These are phyloP conservation scores for Austrofundulus limnaeus DNA, from an alignment of 2,113 vertebrate species.

Conservation along the genomic window DNA sequence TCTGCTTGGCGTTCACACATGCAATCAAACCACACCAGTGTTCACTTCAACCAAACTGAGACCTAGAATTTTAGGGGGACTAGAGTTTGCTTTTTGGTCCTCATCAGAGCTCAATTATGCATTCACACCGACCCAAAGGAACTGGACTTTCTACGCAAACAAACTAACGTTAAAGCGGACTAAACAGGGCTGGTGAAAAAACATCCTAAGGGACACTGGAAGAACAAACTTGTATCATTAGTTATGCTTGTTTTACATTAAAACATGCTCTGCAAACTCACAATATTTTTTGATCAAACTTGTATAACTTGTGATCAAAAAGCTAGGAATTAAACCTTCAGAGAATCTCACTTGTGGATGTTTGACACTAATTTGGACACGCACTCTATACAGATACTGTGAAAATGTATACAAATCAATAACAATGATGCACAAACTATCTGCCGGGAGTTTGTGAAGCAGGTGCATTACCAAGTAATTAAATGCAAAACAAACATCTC, in stretches of 20 bases:
- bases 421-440: neutral
- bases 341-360: neutral
- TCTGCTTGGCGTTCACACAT: no score
- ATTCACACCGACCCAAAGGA: no score
- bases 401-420: no score
- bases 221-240: neutral
- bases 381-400: neutral
- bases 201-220: neutral
- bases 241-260: neutral
- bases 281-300: neutral
- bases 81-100: no score
- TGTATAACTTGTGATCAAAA: neutral
- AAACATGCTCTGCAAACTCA: neutral
- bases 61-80: no score
- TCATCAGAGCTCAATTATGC: no score
- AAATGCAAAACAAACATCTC: neutral
- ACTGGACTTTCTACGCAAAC: no score
- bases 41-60: no score
- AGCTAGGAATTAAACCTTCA: neutral
- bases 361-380: neutral
- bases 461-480: neutral
- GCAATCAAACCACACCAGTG: no score
- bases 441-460: neutral
- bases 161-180: no score
- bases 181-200: no score